Base-by-base conservation (phyloP, 2,113 vertebrate genomes). In the Odocoileus hemionus region DNA sequence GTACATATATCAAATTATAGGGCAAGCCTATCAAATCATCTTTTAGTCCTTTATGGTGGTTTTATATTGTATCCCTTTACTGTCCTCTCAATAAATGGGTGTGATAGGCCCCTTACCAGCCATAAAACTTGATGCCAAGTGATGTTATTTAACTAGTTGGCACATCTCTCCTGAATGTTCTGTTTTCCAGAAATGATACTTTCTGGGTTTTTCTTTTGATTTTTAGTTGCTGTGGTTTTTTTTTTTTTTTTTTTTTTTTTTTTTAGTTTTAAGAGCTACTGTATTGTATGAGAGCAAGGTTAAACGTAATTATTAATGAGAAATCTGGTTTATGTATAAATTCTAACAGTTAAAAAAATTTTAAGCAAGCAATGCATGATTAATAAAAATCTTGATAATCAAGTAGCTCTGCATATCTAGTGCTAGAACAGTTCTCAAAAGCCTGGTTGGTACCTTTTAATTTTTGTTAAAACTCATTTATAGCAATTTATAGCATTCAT, bases 401-500 rank as follows among this genome's bases (percentile, higher is more conserved):
- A n/a, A 61, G 28, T 23, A 80, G 13, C 28, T 92, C 36, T 96
- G 8, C 23, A 52, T 86, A 45, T 86, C 85, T 30, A 33, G 33
- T 85, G 26, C n/a, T 91, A 6, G n/a, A 60, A 55, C 8, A 88
- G 43, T 79, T 96, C 61, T 94, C 21, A 60, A 87, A 91, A 61
- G 15, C 43, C 45, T 91, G 67, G 19, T 74, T n/a, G 26, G 30
- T 82, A 61, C 12, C 33, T 64, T 89, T 92, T 96, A 45, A 52
- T 92, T 94, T 82, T 95, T 93, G 15, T 88, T 91, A 93, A 84
- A 97, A 93, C 64, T 6, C 16, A 88, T 86, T 92, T 96, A 91
- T 85, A 97, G 21, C 86, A 88, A 88, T 86, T 92, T 96, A 91
- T 85, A 97, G 21, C 86, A 88, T 94, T 97, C 36, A 52, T 74